Evolutionary conservation across 2,888 invertebrate genomes (phyloP), one percentile per base, ranked within the genome.

Genomic region (Bruchidius siliquastri): DNA sequence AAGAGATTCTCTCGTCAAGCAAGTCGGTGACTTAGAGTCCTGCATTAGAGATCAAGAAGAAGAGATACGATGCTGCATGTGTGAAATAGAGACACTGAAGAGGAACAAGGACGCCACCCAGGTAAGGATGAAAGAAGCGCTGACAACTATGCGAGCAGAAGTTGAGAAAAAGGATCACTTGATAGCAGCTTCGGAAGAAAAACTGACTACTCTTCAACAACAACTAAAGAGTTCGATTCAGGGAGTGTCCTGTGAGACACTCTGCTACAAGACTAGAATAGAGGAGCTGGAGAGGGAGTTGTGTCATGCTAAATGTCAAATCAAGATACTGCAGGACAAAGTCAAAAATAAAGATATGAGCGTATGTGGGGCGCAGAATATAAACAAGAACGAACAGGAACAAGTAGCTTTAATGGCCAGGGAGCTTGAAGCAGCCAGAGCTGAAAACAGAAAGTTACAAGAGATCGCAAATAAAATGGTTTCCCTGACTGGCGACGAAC

Each of bases 31-130:
- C 84, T 84, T 87, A 68, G 89, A 90, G 80, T 88, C 88, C 75
- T 88, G 88, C 81, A 85, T 88, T 21, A 88, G 89, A 83, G 90
- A 90, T 76, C 89, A 89, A 83, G 90, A 88, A 72, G 87, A 88
- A 78, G 90, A 90, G 85, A 90, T 90, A 67, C 89, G 87, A 82
- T 87, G 86, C 78, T 83, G 90, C 71, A 86, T 88, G 0, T 70
- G 81, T 69, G 89, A 90, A 83, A 87, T 90, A 68, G 89, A 90
- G 78, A 85, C 83, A 77, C 79, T 90, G 73, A 84, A 83, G 4
- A 78, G 81, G 67, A 82, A 81, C 66, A 79, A 83, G 68, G 84
- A 84, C 69, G 80, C 82, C 71, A 80, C 83, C 74, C 85, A 86
- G 84, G 83, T 85, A 20, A 75, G 75, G 21, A 75, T 77, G 75